phyloP scores from a whole-genome alignment of 2,797 vertebrate species.

The Chrysolophus pictus region DNA sequence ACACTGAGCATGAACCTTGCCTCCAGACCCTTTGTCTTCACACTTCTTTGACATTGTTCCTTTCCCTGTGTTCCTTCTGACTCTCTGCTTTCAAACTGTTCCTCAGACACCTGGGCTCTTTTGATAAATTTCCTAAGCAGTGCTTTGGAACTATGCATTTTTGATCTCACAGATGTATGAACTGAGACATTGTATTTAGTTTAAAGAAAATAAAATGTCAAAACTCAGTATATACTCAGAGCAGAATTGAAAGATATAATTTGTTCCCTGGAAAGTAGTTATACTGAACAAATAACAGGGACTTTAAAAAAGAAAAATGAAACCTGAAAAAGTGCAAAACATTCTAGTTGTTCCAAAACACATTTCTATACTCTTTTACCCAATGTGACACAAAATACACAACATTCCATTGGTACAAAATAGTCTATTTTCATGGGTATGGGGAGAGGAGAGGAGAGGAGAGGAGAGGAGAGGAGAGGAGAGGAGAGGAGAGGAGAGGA shows the following conservation, averaged over 20 bases:
- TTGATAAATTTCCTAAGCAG: constrained; percentile 23
- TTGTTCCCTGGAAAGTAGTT: background rate
- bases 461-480: too few relatives aligned
- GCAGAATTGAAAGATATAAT: background rate
- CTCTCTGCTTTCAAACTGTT: constrained; percentile 36
- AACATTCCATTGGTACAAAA: background rate
- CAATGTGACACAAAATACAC: background rate
- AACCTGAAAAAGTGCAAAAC: fast-evolving
- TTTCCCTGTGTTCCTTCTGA: constrained; percentile 52
- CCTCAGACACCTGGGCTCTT: constrained; percentile 51
- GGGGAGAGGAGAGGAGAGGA: too few relatives aligned
- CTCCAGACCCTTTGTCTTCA: constrained; percentile 65
- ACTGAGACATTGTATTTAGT: background rate
- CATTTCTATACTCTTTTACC: background rate
- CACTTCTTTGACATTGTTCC: constrained; percentile 60
- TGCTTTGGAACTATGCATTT: constrained; percentile 19
- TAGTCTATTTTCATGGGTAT: background rate
- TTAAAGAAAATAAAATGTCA: background rate
- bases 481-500: too few relatives aligned
- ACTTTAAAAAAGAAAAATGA: background rate
- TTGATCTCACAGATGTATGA: constrained; percentile 45
- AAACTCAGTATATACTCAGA: background rate
- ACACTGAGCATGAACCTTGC: constrained; percentile 47
- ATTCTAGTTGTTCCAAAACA: background rate
- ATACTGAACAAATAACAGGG: background rate